These are phyloP conservation scores for Alouatta palliata DNA, from an alignment of 2,113 vertebrate species.

Conservation along the genomic window DNA sequence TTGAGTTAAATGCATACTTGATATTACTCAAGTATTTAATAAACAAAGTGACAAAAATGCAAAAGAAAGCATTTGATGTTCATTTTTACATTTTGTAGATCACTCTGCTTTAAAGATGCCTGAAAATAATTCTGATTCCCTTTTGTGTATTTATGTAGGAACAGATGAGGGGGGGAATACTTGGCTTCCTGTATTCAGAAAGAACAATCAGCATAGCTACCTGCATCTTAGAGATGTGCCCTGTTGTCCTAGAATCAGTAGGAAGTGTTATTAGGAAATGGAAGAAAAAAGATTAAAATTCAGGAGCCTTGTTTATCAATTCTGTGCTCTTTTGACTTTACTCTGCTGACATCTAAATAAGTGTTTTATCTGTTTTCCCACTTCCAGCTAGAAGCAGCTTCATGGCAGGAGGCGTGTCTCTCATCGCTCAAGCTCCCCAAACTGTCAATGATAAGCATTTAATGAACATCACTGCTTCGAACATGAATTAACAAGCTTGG, in stretches of 20 bases:
- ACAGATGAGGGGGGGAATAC: accelerated
- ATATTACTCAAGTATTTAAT: neutral
- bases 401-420: neutral
- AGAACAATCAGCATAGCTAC: neutral
- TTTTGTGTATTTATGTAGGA: neutral
- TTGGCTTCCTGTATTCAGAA: neutral
- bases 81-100: neutral
- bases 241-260: neutral
- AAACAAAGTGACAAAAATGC: constrained; percentile 6
- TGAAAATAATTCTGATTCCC: neutral
- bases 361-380: neutral
- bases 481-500: neutral
- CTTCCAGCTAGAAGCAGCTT: neutral
- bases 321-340: neutral
- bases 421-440: neutral
- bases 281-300: neutral
- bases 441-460: neutral
- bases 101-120: neutral
- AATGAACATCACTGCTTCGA: neutral
- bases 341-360: neutral
- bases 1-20: neutral
- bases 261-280: neutral
- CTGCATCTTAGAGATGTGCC: neutral
- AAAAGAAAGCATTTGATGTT: neutral
- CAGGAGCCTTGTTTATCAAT: neutral